phyloP scores from a whole-genome alignment of 2,888 invertebrate genomes.

The Coelopa pilipes region DNA sequence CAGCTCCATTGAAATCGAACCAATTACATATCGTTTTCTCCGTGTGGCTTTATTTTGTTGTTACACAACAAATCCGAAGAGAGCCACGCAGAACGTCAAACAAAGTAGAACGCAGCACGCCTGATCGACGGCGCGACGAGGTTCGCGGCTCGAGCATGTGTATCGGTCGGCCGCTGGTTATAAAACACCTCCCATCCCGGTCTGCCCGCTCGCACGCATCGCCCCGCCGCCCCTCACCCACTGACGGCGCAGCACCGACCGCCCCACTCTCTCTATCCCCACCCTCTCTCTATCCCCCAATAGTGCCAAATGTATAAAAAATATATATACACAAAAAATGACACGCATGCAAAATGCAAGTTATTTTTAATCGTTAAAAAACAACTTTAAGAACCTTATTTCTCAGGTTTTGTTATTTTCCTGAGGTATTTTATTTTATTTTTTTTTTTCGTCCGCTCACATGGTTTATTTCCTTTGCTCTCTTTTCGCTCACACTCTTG shows the following conservation, averaged over 20 bases:
- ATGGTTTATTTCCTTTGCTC: too few relatives aligned
- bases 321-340: background rate
- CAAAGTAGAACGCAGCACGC: background rate
- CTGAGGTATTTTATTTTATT: too few relatives aligned
- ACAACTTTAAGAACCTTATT: background rate
- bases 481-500: background rate
- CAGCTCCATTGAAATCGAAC: too few relatives aligned
- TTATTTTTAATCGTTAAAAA: constrained; percentile 1
- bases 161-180: background rate
- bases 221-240: background rate
- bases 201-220: background rate
- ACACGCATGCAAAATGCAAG: constrained; percentile 15
- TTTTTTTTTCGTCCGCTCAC: too few relatives aligned
- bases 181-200: background rate
- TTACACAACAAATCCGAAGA: constrained; percentile 2
- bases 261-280: too few relatives aligned
- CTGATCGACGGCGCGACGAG: background rate
- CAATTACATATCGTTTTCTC: background rate
- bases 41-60: background rate
- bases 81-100: background rate
- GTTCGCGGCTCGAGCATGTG: background rate
- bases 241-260: too few relatives aligned
- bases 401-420: too few relatives aligned
- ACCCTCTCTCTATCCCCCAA: background rate
- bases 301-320: too few relatives aligned